Base-by-base conservation (phyloP, 23 tunicate genomes). In the Styela plicata region DNA sequence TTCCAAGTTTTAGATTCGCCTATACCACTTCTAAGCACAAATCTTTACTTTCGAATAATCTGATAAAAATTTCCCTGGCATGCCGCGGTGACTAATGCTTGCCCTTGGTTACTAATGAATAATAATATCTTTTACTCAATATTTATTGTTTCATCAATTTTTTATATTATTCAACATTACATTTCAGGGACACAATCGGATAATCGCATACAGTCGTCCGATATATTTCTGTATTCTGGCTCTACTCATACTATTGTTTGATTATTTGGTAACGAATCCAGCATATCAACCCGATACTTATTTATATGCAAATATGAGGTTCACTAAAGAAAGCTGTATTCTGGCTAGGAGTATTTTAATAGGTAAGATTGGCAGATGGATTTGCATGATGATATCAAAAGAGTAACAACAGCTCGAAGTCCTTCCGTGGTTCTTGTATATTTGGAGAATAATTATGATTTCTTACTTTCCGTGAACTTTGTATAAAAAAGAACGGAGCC, bases 151-250 rank as follows among this genome's bases (percentile, higher is more conserved):
- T 67, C 23, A 67, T 16, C 31, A 18, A 22, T 67, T 67, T 67
- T 16, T 1, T 67, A n/a, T n/a, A n/a, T n/a, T n/a, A n/a, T n/a
- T n/a, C n/a, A n/a, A 13, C 73, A 23, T 68, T 21, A 23, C 73
- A 24, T 82, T 53, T n/a, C 88, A 91, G 97, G 97, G 97, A 17
- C 88, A 86, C 88, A 91, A 91, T 75, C 80, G 85, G 63, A 62
- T 86, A 2, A 91, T 91, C 34, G 97, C 97, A 2, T 91, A 91
- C 87, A 91, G 97, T 69, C 82, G 97, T 18, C 97, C 97, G 27
- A 53, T 91, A 57, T 91, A 91, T 52, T 91, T 86, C 71, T 82
- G 84, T 37, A 44, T 91, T 19, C 67, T 63, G 61, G 87, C 91
- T 2, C 37, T 76, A 21, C 52, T 91, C 70, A 23, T 91, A 52